Evolutionary conservation across 2,888 invertebrate species (phyloP), one percentile per base, ranked within the genome.

Genomic region (Schizaphis graminum): DNA sequence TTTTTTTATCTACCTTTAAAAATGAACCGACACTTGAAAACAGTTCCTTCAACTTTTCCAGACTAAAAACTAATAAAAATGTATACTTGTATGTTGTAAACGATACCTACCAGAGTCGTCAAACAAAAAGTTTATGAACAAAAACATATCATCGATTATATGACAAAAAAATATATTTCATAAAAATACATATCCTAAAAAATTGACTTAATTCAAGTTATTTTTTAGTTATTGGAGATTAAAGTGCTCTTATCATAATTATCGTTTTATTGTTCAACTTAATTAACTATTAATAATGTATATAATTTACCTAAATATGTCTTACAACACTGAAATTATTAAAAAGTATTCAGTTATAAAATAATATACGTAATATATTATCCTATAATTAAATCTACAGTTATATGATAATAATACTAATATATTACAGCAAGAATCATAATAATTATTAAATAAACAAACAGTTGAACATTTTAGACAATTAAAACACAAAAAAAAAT

Each of bases 1-100:
- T 47, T 49, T 21, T 47, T 77, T 35, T 44, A 44, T 61, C 2
- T 49, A 13, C 49, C 67, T 35, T 35, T 91, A 49, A 77, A 91
- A n/a, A 77, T 77, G 28, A 28, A 91, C 91, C 24, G 35, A 49
- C 26, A 49, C 91, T 91, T 49, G 49, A 91, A 91, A 91, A 91
- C 35, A 67, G 49, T 49, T 53, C 35, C 21, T 47, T 21, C 3
- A 90, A 90, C 28, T 90, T 90, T 61, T 26, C 35, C 91, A 77
- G 91, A 53, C 26, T 67, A 44, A 24, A 77, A 77, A 49, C 47
- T 35, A 91, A 91, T 91, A 91, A 67, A 77, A 77, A 49, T 77
- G 13, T 49, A 91, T 67, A 4, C 35, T 24, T 13, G 53, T 24
- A 21, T 49, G 49, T 35, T 13, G 35, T 77, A 91, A 77, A 77